Conservation (phyloP, 1,140 invertebrate genomes). For the Trichonephila clavipes region DNA sequence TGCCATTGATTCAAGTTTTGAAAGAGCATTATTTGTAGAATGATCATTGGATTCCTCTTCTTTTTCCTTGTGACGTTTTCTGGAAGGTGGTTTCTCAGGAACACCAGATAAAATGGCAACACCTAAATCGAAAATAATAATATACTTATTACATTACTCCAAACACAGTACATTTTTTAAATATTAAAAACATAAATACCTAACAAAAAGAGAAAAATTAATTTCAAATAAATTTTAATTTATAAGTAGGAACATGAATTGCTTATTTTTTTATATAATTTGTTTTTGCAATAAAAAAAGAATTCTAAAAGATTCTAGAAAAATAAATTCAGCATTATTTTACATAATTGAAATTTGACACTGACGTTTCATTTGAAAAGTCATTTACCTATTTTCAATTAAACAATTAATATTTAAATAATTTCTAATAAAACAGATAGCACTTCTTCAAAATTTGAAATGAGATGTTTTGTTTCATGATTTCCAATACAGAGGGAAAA, state of each 20-base stretch:
- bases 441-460: too few species aligned
- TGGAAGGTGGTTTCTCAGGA: slow-evolving; percentile 85
- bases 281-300: too few species aligned
- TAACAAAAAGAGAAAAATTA: neutral
- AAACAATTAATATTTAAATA: too few species aligned
- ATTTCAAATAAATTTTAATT: neutral
- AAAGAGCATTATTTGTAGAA: slow-evolving; percentile 79
- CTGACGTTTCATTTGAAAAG: too few species aligned
- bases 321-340: too few species aligned
- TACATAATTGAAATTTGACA: too few species aligned
- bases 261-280: too few species aligned
- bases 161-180: neutral
- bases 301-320: too few species aligned
- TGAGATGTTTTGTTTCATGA: too few species aligned
- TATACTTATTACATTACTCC: neutral
- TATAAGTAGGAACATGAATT: neutral
- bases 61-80: slow-evolving; percentile 78
- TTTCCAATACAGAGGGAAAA: too few species aligned
- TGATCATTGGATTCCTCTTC: slow-evolving; percentile 79
- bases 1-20: slow-evolving; percentile 77
- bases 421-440: too few species aligned
- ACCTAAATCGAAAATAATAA: slow-evolving; percentile 81
- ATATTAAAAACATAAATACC: neutral
- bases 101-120: slow-evolving; percentile 94
- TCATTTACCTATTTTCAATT: too few species aligned